These are phyloP conservation scores for Apis dorsata DNA, from an alignment of 1,140 invertebrate genomes.

Conservation along the genomic window DNA sequence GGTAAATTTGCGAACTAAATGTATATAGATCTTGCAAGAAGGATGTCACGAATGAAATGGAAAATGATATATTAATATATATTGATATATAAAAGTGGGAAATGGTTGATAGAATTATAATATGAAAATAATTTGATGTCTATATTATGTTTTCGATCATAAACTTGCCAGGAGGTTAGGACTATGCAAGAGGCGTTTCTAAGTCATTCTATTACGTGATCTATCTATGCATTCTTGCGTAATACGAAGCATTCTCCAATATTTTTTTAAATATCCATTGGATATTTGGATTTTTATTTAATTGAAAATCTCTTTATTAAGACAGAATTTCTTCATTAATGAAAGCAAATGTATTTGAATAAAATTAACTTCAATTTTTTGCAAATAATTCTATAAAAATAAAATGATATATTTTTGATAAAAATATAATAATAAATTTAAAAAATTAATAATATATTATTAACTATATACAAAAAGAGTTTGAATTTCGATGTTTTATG, in stretches of 20 bases:
- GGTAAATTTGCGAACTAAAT: conserved; percentile 31
- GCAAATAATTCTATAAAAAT: too few species aligned
- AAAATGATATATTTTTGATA: too few species aligned
- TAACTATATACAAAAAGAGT: too few species aligned
- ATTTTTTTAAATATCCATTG: too few species aligned
- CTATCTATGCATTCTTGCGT: background rate
- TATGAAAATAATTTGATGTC: background rate
- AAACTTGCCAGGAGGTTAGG: conserved; percentile 59
- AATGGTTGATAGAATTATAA: background rate
- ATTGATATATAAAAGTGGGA: background rate
- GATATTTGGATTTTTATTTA: too few species aligned
- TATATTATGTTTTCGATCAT: conserved; percentile 49
- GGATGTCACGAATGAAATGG: background rate
- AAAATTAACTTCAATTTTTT: too few species aligned
- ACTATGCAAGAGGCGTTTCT: conserved; percentile 29
- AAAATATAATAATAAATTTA: too few species aligned
- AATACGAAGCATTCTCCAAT: too few species aligned
- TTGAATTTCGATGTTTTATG: background rate
- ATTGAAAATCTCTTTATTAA: background rate
- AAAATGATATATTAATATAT: background rate
- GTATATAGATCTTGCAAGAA: background rate
- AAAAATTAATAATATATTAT: too few species aligned
- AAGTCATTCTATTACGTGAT: conserved; percentile 23
- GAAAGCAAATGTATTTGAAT: too few species aligned
- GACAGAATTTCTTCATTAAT: too few species aligned